phyloP scores from a whole-genome alignment of 2,888 invertebrate genomes.

The Ophioninae sp. region DNA sequence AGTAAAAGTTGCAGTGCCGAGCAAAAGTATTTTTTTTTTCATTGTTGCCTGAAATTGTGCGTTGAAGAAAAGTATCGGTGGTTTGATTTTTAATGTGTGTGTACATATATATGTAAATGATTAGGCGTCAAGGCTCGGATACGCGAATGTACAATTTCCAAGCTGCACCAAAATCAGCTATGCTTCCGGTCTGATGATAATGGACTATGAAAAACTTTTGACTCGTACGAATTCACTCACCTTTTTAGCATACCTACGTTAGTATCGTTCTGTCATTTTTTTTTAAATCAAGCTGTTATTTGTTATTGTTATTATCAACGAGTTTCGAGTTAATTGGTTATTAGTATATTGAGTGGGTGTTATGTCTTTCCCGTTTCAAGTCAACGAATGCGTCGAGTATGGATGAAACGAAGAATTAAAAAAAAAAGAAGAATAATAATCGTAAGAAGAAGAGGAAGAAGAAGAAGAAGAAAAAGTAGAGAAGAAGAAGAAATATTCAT shows the following conservation, averaged over 20 bases:
- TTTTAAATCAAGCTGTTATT: slow-evolving; percentile 34
- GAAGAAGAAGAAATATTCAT: slow-evolving; percentile 8
- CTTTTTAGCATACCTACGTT: slow-evolving; percentile 48
- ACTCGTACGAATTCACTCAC: slow-evolving; percentile 55
- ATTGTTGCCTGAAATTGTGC: slow-evolving; percentile 53
- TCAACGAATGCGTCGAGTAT: slow-evolving; percentile 50
- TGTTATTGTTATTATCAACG: slow-evolving; percentile 17
- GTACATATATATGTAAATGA: slow-evolving; percentile 25
- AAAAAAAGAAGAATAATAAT: not conserved
- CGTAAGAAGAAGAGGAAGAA: not conserved
- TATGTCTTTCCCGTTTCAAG: slow-evolving; percentile 65
- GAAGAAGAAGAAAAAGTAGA: not conserved
- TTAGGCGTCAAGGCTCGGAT: not conserved
- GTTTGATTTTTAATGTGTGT: not conserved
- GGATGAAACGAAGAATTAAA: not conserved
- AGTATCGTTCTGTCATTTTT: slow-evolving; percentile 39
- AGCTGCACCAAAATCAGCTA: slow-evolving; percentile 23
- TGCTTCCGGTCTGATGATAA: slow-evolving; percentile 15
- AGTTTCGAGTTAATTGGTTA: slow-evolving; percentile 4
- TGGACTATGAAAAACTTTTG: not conserved
- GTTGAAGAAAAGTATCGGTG: slow-evolving; percentile 31
- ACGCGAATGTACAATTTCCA: slow-evolving; percentile 15
- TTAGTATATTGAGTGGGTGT: slow-evolving; percentile 53
- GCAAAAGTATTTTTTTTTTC: slow-evolving; percentile 45
- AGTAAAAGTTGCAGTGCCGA: slow-evolving; percentile 63